Evolutionary conservation across 2,113 vertebrate species (phyloP).

Genomic region (Mobula birostris): DNA sequence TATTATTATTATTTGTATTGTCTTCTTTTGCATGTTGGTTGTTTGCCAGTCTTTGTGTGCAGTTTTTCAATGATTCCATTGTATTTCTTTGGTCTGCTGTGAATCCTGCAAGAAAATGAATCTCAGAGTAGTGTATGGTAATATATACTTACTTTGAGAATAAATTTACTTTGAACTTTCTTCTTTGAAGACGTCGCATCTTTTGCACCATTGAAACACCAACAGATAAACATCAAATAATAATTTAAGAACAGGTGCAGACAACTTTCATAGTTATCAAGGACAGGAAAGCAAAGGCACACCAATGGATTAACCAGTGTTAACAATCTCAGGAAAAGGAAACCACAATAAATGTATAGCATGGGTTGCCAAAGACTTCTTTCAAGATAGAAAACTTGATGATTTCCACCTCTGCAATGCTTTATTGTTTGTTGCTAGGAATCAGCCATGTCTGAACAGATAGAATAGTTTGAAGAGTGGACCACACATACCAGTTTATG

Average conservation of each 20-base stretch:
- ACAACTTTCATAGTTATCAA: background rate
- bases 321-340: background rate
- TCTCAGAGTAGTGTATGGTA: too few species aligned
- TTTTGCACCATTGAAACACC: background rate
- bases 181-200: background rate
- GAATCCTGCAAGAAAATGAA: too few species aligned
- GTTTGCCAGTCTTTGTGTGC: too few species aligned
- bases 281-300: background rate
- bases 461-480: background rate
- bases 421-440: too few species aligned
- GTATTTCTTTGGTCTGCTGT: too few species aligned
- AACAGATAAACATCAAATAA: background rate
- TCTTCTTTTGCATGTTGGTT: too few species aligned
- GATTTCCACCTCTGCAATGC: background rate
- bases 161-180: too few species aligned
- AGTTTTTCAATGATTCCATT: too few species aligned
- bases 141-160: too few species aligned
- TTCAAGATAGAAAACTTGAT: background rate
- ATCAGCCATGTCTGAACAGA: slow-evolving; percentile 18
- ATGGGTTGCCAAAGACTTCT: background rate
- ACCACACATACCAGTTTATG: background rate
- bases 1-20: too few species aligned
- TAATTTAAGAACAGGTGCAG: background rate
- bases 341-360: background rate
- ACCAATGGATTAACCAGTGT: background rate